phyloP scores from a whole-genome alignment of 2,113 vertebrate species.

The Sula dactylatra region DNA sequence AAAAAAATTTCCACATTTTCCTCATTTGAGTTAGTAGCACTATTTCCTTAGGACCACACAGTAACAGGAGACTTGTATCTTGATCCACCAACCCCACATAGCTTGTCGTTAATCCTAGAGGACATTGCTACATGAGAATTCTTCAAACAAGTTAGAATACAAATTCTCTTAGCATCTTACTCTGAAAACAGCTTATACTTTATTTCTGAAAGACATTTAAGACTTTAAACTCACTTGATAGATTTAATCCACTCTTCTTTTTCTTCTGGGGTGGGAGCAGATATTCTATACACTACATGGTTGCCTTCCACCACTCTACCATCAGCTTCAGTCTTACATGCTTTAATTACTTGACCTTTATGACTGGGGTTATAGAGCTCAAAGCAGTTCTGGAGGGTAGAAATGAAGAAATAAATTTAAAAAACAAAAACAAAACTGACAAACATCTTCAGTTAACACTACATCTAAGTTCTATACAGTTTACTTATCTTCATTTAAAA shows the following conservation, averaged over 20 bases:
- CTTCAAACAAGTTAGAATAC: slow-evolving; percentile 31
- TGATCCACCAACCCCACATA: background rate
- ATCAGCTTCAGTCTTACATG: slow-evolving; percentile 96
- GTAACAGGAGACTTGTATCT: background rate
- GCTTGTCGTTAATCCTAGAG: background rate
- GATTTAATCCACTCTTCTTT: slow-evolving; percentile 99
- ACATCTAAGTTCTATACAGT: background rate
- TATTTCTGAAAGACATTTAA: background rate
- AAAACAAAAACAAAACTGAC: background rate
- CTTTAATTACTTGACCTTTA: slow-evolving; percentile 97
- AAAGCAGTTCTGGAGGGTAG: slow-evolving; percentile 87
- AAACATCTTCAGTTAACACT: background rate
- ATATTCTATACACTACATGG: slow-evolving; percentile 97
- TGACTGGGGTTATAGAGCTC: slow-evolving; percentile 96
- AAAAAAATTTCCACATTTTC: background rate
- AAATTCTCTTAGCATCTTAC: background rate
- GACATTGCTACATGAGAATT: background rate
- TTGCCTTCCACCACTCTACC: slow-evolving; percentile 97
- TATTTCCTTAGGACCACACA: background rate
- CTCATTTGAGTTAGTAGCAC: background rate
- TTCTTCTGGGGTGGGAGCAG: slow-evolving; percentile 93
- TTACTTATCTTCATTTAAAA: background rate
- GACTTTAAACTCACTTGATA: slow-evolving; percentile 86
- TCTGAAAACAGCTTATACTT: background rate
- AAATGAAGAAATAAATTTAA: background rate